Percentiles rank a stretch among this genome's conserved stretches.
Conservation (phyloP, 1,140 invertebrate species). For the Drosophila littoralis region DNA sequence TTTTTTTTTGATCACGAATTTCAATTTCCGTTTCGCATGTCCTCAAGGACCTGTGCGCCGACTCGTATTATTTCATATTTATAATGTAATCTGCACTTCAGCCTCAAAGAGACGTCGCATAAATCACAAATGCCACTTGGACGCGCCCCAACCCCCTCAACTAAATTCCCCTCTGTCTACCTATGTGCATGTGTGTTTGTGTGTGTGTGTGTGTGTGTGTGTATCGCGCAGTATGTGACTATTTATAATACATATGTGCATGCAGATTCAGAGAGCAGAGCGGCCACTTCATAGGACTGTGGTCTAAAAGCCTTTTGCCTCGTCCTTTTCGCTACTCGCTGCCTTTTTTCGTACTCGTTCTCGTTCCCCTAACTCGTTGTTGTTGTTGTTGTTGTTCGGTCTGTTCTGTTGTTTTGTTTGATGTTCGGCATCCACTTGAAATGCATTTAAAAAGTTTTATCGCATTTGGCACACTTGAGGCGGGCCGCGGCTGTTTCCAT, state of each 20-base stretch:
- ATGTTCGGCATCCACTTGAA: conserved; percentile 73
- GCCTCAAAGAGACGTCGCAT: conserved; percentile 76
- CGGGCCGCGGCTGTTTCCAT: not conserved
- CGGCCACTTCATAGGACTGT: conserved; percentile 57
- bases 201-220: conserved; percentile 7
- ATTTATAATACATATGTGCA: conserved; percentile 54
- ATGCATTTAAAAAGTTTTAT: conserved; percentile 66
- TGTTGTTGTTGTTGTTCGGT: conserved; percentile 2
- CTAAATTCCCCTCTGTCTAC: not conserved
- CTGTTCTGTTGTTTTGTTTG: conserved; percentile 55
- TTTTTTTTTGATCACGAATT: conserved; percentile 43
- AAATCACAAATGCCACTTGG: conserved; percentile 65
- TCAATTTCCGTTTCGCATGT: conserved; percentile 73
- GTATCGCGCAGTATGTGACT: conserved; percentile 30
- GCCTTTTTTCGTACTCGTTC: conserved; percentile 36
- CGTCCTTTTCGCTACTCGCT: conserved; percentile 19
- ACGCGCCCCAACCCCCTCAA: not conserved
- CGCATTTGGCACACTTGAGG: conserved; percentile 33
- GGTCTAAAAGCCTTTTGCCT: conserved; percentile 70
- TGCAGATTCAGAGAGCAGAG: conserved; percentile 29
- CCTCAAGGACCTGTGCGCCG: conserved; percentile 64
- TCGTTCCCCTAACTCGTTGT: not conserved
- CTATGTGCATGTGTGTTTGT: too few species aligned
- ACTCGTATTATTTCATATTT: conserved; percentile 76
- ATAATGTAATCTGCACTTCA: conserved; percentile 81